Evolutionary conservation across 1,140 invertebrate genomes (phyloP), one percentile per base, ranked within the genome.

Genomic region (Drosophila albomicans): DNA sequence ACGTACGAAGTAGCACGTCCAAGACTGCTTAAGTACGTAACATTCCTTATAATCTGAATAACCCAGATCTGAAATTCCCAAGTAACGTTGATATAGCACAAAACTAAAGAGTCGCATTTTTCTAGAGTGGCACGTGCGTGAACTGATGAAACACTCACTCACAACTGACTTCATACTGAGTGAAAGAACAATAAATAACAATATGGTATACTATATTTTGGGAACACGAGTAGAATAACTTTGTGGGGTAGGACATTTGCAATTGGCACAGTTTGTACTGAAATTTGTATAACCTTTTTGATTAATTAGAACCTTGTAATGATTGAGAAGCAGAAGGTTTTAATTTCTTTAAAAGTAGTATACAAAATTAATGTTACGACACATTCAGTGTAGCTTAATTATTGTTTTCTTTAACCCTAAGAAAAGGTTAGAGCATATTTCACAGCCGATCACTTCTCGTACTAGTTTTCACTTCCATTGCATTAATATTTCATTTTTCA

Each of bases 31-130:
- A 13, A 43, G 41, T 43, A 43, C n/a, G 41, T 43, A 43, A n/a
- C 5, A 43, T 43, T 43, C 3, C n/a, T n/a, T 13, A 13, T 13
- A n/a, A 13, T 43, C 41, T 7, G 4, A 49, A 49, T 49, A 20
- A 13, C 10, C 8, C 7, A 49, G 7, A 16, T 49, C 41, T 43
- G 41, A n/a, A 1, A 43, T 43, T 43, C 41, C 41, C 11, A 43
- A 43, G 41, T 43, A 43, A 7, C 41, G 41, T 13, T 43, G 41
- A 43, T 43, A 43, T 5, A n/a, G 3, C n/a, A 43, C 11, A 43
- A 43, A 43, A n/a, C 41, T 5, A 43, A 43, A 43, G 41, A 43
- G 41, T 43, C 41, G 41, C 41, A 43, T 43, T 43, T 43, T 43
- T 5, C n/a, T 13, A 5, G 2, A 43, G 11, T 13, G 5, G 5